Evolutionary conservation across 2,888 invertebrate species (phyloP), one percentile per base, ranked within the genome.

Genomic region (Operophtera brumata): DNA sequence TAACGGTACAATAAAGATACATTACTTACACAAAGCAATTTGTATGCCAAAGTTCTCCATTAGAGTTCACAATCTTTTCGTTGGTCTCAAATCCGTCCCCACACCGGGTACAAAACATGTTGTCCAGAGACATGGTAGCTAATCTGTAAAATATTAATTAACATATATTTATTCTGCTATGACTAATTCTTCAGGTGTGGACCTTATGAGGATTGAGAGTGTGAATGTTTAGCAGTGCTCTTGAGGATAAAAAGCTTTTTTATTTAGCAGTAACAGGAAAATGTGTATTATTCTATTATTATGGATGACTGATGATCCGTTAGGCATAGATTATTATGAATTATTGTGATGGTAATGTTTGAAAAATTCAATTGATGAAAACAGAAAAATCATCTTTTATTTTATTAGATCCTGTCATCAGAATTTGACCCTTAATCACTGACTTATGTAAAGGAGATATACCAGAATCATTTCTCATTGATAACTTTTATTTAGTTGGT

Each of bases 31-130:
- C 99, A 92, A 99, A 99, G 84, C 99, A 99, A 73, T 97, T 96
- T 5, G 97, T 96, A 90, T 99, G 99, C 98, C 98, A 99, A 37
- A 99, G 92, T 86, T 99, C 98, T 52, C 99, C 99, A 76, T 97
- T 97, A 0, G 99, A 98, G 86, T 99, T 99, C 54, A 99, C 98
- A 78, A 99, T 99, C 86, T 99, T 98, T 83, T 99, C 99, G 79
- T 98, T 96, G 13, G 97, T 92, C 73, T 97, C 97, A 87, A 99
- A 99, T 4, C 98, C 98, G 75, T 99, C 98, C 59, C 96, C 94
- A 87, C 99, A 99, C 54, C 98, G 96, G 75, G 96, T 95, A 89
- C 99, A 99, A 77, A 95, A 94, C 95, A 98, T 98, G 76, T 95
- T 96, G 78, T 96, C 96, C 83, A 97, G 86, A 64, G 97, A 96